phyloP scores from a whole-genome alignment of 2,113 vertebrate genomes.

The Lutjanus erythropterus region DNA sequence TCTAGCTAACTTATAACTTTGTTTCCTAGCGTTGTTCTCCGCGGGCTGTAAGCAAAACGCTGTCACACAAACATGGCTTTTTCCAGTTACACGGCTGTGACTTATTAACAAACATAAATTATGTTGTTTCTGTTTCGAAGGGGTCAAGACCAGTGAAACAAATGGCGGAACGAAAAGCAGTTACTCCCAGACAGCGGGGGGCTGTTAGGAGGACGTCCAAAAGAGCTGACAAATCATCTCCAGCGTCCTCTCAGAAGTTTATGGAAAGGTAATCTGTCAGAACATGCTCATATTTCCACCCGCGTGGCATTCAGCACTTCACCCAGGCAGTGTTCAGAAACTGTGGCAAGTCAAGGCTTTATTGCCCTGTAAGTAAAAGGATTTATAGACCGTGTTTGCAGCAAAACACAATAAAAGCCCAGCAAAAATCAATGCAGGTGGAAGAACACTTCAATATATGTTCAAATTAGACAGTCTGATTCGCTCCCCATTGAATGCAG shows the following conservation, averaged over 20 bases:
- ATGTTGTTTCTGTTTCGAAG: background rate
- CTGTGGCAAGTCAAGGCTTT: constrained; percentile 28
- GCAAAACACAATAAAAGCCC: constrained; percentile 19
- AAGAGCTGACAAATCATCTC: constrained; percentile 36
- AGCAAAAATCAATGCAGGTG: constrained; percentile 29
- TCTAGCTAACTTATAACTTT: background rate
- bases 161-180: constrained; percentile 37
- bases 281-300: background rate
- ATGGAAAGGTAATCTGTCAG: constrained; percentile 72
- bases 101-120: background rate
- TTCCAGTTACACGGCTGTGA: background rate
- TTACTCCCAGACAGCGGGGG: background rate
- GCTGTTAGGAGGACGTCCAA: constrained; percentile 7
- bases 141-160: constrained; percentile 25
- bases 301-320: background rate
- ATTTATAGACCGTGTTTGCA: constrained; percentile 33
- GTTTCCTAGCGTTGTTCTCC: background rate
- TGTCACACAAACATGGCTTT: constrained; percentile 1
- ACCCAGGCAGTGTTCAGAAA: background rate
- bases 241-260: constrained; percentile 35
- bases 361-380: constrained; percentile 17
- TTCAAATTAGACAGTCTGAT: constrained; percentile 16
- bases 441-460: background rate
- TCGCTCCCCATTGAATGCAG: background rate
- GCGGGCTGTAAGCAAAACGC: background rate